Evolutionary conservation across 2,113 vertebrate species (phyloP).

Genomic region (Platysternon megacephalum): DNA sequence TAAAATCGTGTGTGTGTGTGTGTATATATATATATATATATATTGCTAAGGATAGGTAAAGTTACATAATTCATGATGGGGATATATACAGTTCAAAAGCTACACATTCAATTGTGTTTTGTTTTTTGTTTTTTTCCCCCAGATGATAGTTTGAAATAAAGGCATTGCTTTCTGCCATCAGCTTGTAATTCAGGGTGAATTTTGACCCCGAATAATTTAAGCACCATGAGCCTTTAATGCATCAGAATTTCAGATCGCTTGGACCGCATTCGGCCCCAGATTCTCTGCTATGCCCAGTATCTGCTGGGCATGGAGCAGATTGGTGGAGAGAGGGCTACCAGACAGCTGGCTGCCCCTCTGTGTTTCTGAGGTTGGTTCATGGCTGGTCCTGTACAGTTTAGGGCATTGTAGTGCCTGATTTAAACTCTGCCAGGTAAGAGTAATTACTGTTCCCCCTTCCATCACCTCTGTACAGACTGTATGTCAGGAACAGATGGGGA

Average conservation of each 20-base stretch:
- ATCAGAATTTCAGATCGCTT: neutral
- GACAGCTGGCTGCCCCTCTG: neutral
- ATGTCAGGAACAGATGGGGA: neutral
- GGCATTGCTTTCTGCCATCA: neutral
- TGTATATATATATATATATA: no score
- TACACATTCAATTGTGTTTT: neutral
- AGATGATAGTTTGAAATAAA: neutral
- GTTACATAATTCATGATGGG: neutral
- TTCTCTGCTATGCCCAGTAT: neutral
- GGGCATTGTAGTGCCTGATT: neutral
- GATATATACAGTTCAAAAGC: neutral
- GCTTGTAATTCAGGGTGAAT: neutral
- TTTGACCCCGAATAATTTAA: neutral
- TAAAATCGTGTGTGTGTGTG: neutral
- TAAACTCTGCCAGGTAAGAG: neutral
- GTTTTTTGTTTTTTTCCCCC: neutral
- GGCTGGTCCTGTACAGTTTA: neutral
- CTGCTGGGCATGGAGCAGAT: neutral
- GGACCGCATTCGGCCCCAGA: neutral
- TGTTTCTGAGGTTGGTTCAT: neutral
- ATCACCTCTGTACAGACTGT: neutral
- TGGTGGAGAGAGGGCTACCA: neutral
- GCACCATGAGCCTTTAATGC: neutral
- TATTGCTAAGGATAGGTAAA: neutral
- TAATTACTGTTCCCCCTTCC: neutral